Conservation (phyloP, 2,797 vertebrate genomes). For the Cirrhinus mrigala region DNA sequence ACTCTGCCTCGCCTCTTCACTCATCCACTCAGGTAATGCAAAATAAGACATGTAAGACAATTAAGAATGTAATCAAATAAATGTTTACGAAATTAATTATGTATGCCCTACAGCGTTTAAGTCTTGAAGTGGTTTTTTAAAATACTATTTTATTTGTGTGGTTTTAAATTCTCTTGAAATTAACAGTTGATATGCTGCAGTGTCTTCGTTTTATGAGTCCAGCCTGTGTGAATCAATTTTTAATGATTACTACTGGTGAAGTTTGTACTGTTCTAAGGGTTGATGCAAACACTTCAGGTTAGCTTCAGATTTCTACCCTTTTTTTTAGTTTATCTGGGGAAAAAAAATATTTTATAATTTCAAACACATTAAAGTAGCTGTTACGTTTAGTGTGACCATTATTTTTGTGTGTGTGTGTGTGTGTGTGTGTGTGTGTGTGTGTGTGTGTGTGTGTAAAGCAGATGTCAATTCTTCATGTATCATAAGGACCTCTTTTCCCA, state of each 20-base stretch:
- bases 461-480: not conserved
- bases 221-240: not conserved
- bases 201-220: not conserved
- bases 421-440: not conserved
- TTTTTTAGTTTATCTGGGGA: too few species aligned
- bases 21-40: conserved; percentile 35
- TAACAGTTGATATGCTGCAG: conserved; percentile 30
- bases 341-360: not conserved
- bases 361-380: not conserved
- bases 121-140: not conserved
- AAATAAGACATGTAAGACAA: not conserved
- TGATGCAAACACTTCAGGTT: not conserved
- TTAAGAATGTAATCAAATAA: not conserved
- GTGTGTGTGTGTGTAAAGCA: conserved; percentile 1
- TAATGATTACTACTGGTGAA: not conserved
- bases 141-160: not conserved
- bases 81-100: not conserved
- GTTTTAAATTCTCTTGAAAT: not conserved
- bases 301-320: not conserved
- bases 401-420: not conserved
- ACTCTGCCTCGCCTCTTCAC: conserved; percentile 10
- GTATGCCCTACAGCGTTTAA: not conserved
- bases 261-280: not conserved
- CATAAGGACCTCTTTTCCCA: not conserved
- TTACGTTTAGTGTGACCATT: not conserved